A percentile compares a stretch with the other conserved stretches of the same genome.
Conservation (phyloP, 2,113 vertebrate genomes). For the Falco punctatus region DNA sequence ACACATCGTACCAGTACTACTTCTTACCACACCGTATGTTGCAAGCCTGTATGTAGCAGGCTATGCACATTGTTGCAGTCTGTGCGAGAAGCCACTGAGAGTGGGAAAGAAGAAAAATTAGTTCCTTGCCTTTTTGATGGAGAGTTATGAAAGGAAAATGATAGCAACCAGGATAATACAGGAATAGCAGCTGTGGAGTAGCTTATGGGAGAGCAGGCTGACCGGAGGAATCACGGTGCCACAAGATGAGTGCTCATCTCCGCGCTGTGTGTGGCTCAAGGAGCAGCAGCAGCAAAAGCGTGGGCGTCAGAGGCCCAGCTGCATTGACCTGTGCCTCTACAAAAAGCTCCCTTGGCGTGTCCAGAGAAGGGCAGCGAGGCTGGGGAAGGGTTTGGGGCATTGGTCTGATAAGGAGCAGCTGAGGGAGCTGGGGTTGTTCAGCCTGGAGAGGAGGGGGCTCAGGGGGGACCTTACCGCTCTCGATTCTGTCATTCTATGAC, state of each 20-base stretch:
- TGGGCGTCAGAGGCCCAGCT: not conserved
- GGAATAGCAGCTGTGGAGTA: not conserved
- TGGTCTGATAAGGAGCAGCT: too few relatives aligned
- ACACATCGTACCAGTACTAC: not conserved
- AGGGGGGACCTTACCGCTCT: too few relatives aligned
- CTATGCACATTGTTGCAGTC: not conserved
- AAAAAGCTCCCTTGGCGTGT: not conserved
- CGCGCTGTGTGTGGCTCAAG: not conserved
- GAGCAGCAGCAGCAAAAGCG: not conserved
- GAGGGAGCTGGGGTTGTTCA: too few relatives aligned
- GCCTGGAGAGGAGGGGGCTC: too few relatives aligned
- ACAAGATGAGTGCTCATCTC: not conserved
- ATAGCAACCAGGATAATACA: not conserved
- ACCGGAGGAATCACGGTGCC: not conserved
- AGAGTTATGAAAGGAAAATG: not conserved
- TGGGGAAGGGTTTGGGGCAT: too few relatives aligned
- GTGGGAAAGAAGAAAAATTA: not conserved
- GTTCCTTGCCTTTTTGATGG: not conserved
- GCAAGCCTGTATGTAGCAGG: not conserved
- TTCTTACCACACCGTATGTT: not conserved
- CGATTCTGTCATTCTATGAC: not conserved
- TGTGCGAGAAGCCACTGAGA: not conserved
- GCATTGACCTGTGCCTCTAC: not conserved
- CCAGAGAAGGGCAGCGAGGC: too few relatives aligned
- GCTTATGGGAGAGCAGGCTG: not conserved